Evolutionary conservation across 2,888 invertebrate genomes (phyloP), one percentile per base, ranked within the genome.

Genomic region (Mythimna impura): DNA sequence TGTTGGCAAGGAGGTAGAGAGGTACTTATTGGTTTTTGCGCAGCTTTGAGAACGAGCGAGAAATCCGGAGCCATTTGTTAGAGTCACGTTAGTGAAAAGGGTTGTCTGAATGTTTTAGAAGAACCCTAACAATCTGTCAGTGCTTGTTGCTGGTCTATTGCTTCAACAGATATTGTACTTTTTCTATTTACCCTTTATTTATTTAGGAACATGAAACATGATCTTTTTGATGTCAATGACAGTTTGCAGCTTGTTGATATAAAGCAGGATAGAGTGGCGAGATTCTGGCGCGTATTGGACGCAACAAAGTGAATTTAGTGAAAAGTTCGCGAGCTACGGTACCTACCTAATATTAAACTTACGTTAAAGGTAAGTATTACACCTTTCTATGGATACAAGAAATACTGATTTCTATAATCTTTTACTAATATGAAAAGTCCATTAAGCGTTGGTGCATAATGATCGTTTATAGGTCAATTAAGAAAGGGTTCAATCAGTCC

Each of bases 21-120:
- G 57, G 66, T 79, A 75, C 72, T 72, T 82, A 83, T 83, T 81
- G 74, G 81, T 81, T 83, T 74, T 66, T 40, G 66, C 66, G 62
- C 30, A 66, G 75, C 70, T 84, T 73, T 75, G 40, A 52, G 57
- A 80, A 52, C 63, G 61, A 78, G 71, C 68, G 71, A 82, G 70
- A 77, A 80, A 80, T 84, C 73, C 66, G 58, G 30, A 58, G 67
- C 67, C 58, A 80, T 84, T 84, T 82, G 80, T 84, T 70, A 72
- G 52, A 83, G 82, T 80, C 84, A 82, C 77, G 75, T 83, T 74
- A 82, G 80, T 82, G 78, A 84, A 82, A 84, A 84, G 83, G 83
- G 82, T 84, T 84, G 61, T 74, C 65, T 60, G 75, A 73, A 64
- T 73, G 43, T 73, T 76, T 68, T 62, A 74, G 66, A 73, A 60